Percentiles rank a stretch among this genome's conserved stretches.
Evolutionary conservation across 2,797 vertebrate species (phyloP).

Genomic region (Geotrypetes seraphini): DNA sequence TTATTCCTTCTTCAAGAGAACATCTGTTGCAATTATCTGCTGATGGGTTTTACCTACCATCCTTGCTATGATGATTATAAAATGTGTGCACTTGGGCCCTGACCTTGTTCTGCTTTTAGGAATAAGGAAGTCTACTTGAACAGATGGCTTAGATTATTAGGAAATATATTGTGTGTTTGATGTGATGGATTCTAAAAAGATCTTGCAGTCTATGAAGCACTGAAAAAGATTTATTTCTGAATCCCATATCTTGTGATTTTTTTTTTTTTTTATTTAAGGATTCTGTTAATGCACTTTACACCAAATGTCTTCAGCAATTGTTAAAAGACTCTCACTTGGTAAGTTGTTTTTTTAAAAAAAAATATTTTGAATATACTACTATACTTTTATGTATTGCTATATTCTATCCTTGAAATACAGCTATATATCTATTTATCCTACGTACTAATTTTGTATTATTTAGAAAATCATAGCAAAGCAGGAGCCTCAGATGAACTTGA

Average conservation of each 20-base stretch:
- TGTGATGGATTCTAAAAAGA: no score
- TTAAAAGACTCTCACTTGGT: conserved; percentile 87
- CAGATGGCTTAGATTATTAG: no score
- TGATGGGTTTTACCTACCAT: no score
- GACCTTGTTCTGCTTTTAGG: no score
- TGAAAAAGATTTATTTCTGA: not conserved
- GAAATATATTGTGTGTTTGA: no score
- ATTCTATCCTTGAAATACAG: rapidly evolving
- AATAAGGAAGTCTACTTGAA: no score
- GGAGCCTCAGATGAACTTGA: conserved; percentile 85
- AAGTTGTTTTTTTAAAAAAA: conserved; percentile 32
- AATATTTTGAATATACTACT: not conserved
- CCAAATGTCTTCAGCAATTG: conserved; percentile 90
- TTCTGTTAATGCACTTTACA: conserved; percentile 81
- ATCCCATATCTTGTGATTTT: not conserved
- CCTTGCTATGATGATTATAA: no score
- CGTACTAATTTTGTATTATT: not conserved
- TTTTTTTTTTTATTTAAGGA: no score
- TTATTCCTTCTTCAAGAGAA: no score
- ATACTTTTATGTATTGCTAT: not conserved
- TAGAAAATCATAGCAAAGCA: conserved; percentile 86
- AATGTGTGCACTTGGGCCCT: no score
- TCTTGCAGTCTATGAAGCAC: not conserved
- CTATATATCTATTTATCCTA: not conserved
- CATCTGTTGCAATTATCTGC: no score